These are phyloP conservation scores for Coecobrya sp. DNA, from an alignment of 2,888 invertebrate genomes.

Conservation along the genomic window DNA sequence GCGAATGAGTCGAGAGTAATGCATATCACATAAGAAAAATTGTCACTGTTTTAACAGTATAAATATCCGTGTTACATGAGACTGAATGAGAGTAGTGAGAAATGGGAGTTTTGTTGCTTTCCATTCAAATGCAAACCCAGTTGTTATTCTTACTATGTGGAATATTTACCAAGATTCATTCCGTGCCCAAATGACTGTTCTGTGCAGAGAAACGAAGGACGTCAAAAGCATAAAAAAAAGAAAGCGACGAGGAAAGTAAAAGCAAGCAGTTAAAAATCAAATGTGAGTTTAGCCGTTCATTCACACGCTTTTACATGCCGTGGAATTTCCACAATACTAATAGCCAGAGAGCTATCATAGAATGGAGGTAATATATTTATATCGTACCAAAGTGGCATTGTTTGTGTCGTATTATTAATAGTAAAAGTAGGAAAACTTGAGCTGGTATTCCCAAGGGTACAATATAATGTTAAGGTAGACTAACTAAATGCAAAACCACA, in stretches of 20 bases:
- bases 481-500: neutral
- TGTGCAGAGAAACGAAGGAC: neutral
- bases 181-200: neutral
- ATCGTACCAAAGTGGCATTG: neutral
- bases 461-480: neutral
- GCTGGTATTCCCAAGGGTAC: conserved; percentile 28
- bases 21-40: neutral
- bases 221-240: conserved; percentile 4
- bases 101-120: neutral
- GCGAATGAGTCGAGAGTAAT: neutral
- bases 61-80: neutral
- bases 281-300: conserved; percentile 2
- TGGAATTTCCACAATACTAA: neutral
- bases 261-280: conserved; percentile 52
- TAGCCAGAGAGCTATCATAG: too few relatives aligned
- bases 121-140: neutral
- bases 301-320: neutral
- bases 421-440: neutral
- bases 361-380: neutral
- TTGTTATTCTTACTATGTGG: neutral
- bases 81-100: neutral
- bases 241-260: conserved; percentile 3
- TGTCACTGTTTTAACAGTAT: conserved; percentile 21
- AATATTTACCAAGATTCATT: neutral
- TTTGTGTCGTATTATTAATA: neutral